Evolutionary conservation across 2,888 invertebrate species (phyloP), one percentile per base, ranked within the genome.

Genomic region (Scaptomyza flava): DNA sequence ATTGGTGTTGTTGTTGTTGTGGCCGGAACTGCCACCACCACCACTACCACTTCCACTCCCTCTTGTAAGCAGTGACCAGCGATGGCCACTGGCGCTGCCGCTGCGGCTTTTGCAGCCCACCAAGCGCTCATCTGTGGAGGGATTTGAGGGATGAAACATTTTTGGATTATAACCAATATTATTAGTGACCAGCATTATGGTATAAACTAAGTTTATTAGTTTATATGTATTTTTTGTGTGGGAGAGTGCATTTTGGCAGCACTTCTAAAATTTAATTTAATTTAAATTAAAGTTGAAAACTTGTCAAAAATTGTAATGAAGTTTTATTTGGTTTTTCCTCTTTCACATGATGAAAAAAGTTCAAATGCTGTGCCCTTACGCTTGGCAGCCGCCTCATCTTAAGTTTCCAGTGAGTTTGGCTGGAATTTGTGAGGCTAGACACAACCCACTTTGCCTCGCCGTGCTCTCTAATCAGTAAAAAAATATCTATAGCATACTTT

Each of bases 41-140:
- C 12, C 30, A 14, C 30, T 63, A 7, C 45, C 53, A 11, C 33
- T 50, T 4, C 64, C 61, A 46, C 34, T 51, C 20, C 74, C 67
- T 30, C 89, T 88, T 14, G 87, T 81, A 14, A 91, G 75, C 57
- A 90, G 60, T 4, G 91, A 90, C 91, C 91, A 91, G 34, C 90
- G 91, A 77, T 90, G 89, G 23, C 89, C 82, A 43, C 86, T 84
- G 66, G 88, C 79, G 59, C 68, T 74, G 68, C 83, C 88, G 31
- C 82, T 82, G 64, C 84, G 89, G 68, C 65, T 87, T 65, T 88
- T 76, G 79, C 74, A 86, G 57, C 78, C 79, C 52, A 83, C 38
- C 45, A 77, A 56, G 20, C 83, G 85, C 53, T 88, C 89, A 30
- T 89, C 89, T 90, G 71, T 31, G 50, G 31, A 5, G 34, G 3